Evolutionary conservation across 2,888 invertebrate genomes (phyloP), one percentile per base, ranked within the genome.

Genomic region (Drosophila nigricruria): DNA sequence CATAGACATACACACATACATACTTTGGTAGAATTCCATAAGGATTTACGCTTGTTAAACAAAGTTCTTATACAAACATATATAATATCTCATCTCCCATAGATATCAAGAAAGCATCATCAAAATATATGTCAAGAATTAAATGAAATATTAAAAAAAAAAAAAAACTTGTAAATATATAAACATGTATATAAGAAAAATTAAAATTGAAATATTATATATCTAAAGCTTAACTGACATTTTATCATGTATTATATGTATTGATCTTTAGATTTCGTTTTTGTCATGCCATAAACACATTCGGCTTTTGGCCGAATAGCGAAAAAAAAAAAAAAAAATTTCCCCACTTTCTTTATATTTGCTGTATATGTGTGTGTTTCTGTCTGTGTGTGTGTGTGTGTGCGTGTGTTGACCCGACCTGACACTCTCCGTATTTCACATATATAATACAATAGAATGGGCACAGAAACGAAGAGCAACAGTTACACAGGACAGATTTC

Each of bases 401-500:
- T 78, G 60, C 43, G 52, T 42, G 62, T 79, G 70, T 80, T 88
- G 88, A 80, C 87, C 87, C 87, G 87, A 86, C 77, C 82, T 88
- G 88, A 83, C 83, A 88, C 81, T 86, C 77, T 80, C 49, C 88
- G 82, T 83, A 83, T 83, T 75, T 88, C 87, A 83, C 78, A 88
- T 83, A 88, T 83, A 86, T 83, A 53, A 72, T 81, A 78, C 66
- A 88, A 76, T 90, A 91, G 91, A 82, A 91, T 91, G 91, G 91
- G 90, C 87, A 91, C 91, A 91, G 91, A 91, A 91, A 91, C 88
- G 66, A 91, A 91, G 88, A 79, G 79, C 75, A 91, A 91, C 82
- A 82, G 88, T 79, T 91, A 89, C 75, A 85, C 89, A 77, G 89
- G 91, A 82, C 90, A 90, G 78, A 85, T 85, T 80, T 81, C 88